Evolutionary conservation across 2,888 invertebrate genomes (phyloP).

Genomic region (Aquatica leii): DNA sequence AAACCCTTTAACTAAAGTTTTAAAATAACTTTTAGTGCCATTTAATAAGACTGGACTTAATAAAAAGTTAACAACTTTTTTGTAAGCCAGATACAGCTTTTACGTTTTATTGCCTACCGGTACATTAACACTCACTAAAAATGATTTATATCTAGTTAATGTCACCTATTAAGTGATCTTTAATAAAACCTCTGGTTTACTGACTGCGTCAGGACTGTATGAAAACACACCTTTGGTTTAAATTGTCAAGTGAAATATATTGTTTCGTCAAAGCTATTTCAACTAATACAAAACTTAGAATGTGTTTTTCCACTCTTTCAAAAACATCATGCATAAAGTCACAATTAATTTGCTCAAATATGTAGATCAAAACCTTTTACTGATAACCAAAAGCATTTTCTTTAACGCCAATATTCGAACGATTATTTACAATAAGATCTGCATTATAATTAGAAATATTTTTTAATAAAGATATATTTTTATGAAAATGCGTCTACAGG

Average conservation of each 20-base stretch:
- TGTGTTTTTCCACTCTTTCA: background rate
- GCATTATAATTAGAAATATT: background rate
- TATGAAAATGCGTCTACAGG: background rate
- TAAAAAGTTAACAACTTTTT: background rate
- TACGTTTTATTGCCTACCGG: background rate
- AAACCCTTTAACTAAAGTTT: constrained; percentile 24
- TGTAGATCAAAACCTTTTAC: background rate
- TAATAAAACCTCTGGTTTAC: background rate
- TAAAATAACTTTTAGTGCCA: constrained; percentile 3
- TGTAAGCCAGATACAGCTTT: background rate
- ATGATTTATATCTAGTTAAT: background rate
- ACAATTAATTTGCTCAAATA: background rate
- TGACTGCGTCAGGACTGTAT: background rate
- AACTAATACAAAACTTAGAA: background rate
- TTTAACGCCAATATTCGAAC: background rate
- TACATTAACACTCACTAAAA: background rate
- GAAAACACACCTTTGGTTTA: background rate
- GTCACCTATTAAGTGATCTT: background rate
- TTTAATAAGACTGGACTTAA: background rate
- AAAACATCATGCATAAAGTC: constrained; percentile 6
- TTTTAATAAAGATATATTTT: background rate
- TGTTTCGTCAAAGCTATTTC: too few species aligned
- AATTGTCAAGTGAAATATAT: background rate
- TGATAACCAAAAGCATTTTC: background rate
- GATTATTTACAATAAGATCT: too few species aligned